phyloP scores from a whole-genome alignment of 2,797 vertebrate genomes.

The Melanotaenia nigrans region DNA sequence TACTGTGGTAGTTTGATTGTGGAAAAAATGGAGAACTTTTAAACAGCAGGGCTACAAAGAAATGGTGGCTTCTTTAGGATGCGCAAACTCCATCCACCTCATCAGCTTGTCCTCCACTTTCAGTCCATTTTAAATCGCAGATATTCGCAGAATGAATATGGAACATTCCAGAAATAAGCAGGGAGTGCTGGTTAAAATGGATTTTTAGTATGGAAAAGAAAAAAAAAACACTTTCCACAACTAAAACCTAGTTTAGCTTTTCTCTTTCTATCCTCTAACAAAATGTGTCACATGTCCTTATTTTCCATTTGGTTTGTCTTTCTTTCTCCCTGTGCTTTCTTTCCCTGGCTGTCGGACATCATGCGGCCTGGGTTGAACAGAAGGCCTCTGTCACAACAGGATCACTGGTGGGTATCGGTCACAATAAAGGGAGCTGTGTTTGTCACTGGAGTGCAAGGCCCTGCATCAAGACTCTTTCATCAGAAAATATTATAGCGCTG shows the following conservation, averaged over 20 bases:
- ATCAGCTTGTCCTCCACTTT: constrained; percentile 38
- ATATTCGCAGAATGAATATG: constrained; percentile 33
- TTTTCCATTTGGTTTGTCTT: constrained; percentile 39
- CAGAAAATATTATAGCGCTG: constrained; percentile 48
- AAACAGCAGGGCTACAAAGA: constrained; percentile 41
- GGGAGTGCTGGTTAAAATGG: constrained; percentile 44
- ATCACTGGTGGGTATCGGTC: constrained; percentile 65
- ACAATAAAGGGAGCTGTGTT: constrained; percentile 66
- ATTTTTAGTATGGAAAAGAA: constrained; percentile 40
- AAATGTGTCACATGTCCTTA: constrained; percentile 61
- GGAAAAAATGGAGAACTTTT: constrained; percentile 37
- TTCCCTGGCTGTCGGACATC: constrained; percentile 51
- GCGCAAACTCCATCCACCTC: constrained; percentile 47
- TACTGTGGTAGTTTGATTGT: constrained; percentile 29
- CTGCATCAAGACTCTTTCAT: constrained; percentile 53
- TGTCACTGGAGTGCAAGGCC: constrained; percentile 53
- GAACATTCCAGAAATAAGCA: constrained; percentile 65
- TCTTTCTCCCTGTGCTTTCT: constrained; percentile 19
- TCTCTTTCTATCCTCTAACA: constrained; percentile 38
- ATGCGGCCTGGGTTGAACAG: constrained; percentile 61
- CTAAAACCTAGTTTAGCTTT: constrained; percentile 51
- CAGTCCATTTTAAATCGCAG: constrained; percentile 39
- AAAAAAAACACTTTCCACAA: constrained; percentile 60
- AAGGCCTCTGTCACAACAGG: constrained; percentile 63
- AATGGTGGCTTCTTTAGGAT: constrained; percentile 57